These are phyloP conservation scores for Euclidia mi DNA, from an alignment of 2,888 invertebrate genomes.

Conservation along the genomic window DNA sequence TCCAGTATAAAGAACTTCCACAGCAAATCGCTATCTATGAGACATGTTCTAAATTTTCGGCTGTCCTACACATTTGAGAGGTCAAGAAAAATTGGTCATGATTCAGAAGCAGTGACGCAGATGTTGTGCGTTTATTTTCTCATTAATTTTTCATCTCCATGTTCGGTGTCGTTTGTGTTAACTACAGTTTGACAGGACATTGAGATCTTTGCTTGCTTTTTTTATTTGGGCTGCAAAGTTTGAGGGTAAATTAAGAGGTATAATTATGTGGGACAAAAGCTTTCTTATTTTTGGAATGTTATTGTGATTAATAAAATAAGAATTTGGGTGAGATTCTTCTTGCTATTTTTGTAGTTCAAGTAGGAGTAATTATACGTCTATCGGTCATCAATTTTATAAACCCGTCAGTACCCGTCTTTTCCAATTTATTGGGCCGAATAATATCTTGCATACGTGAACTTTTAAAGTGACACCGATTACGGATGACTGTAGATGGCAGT, in stretches of 20 bases:
- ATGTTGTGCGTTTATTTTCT: conserved; percentile 79
- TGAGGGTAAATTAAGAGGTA: conserved; percentile 22
- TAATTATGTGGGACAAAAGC: conserved; percentile 8
- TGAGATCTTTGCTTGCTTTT: conserved; percentile 30
- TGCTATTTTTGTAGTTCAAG: too few relatives aligned
- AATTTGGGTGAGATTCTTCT: background rate
- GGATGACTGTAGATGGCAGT: too few relatives aligned
- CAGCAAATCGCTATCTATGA: conserved; percentile 37
- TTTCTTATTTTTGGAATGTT: background rate
- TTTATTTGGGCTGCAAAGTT: conserved; percentile 29
- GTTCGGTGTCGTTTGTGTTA: conserved; percentile 65
- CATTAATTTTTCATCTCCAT: conserved; percentile 79
- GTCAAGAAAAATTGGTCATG: conserved; percentile 59
- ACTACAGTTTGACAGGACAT: conserved; percentile 63
- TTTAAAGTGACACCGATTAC: too few relatives aligned
- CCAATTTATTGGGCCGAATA: too few relatives aligned
- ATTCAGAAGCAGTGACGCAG: conserved; percentile 69
- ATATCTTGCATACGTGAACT: too few relatives aligned
- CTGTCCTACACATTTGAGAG: conserved; percentile 48
- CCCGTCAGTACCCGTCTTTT: too few relatives aligned
- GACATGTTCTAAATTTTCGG: conserved; percentile 25
- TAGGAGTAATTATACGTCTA: too few relatives aligned
- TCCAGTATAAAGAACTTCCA: conserved; percentile 63
- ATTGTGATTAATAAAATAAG: background rate
- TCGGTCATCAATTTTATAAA: too few relatives aligned